These are phyloP conservation scores for Eospalax fontanierii DNA, from an alignment of 2,797 vertebrate species.

Conservation along the genomic window DNA sequence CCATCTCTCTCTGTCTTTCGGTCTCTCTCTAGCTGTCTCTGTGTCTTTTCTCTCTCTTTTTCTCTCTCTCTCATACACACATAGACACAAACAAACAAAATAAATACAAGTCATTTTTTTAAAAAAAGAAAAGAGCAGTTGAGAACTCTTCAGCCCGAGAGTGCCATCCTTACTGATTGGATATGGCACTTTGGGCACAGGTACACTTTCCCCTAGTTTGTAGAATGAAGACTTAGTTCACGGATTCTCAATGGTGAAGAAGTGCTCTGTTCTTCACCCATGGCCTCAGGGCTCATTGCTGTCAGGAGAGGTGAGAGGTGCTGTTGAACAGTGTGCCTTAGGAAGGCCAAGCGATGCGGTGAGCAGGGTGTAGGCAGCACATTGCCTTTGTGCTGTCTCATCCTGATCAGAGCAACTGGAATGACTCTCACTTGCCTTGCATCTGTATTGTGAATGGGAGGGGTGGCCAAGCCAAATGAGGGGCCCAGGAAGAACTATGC, in stretches of 20 bases:
- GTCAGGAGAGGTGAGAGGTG: not conserved
- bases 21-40: no score
- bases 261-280: not conserved
- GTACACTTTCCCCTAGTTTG: not conserved
- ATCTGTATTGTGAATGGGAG: not conserved
- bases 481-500: not conserved
- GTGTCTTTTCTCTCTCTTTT: no score
- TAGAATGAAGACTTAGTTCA: not conserved
- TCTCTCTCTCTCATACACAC: no score
- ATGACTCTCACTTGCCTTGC: slow-evolving; percentile 3
- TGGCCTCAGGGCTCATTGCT: not conserved
- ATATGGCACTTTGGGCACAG: not conserved
- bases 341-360: slow-evolving; percentile 6
- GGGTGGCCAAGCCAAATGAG: not conserved
- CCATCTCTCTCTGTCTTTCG: no score
- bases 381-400: not conserved
- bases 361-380: no score
- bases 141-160: not conserved
- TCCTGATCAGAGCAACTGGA: not conserved
- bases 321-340: not conserved
- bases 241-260: not conserved
- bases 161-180: not conserved
- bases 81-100: not conserved
- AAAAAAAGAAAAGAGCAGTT: not conserved
- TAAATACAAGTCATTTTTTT: not conserved